Conservation (phyloP, 2,888 invertebrate species). For the Pandemis corylana region DNA sequence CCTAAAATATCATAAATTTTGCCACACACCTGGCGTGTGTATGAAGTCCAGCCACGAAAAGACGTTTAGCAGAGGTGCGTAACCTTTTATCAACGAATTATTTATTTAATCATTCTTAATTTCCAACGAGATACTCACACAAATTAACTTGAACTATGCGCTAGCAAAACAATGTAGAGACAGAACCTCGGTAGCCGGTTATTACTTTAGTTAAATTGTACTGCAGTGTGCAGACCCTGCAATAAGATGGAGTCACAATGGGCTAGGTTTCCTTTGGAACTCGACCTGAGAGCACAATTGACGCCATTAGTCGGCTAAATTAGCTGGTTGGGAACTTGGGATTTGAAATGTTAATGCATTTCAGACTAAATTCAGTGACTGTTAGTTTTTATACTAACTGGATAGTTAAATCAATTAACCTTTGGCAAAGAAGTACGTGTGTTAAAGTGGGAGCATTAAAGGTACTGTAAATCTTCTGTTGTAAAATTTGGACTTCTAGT, state of each 20-base stretch:
- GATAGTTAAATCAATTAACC: background rate
- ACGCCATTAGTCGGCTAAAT: conserved; percentile 1
- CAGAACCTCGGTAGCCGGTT: background rate
- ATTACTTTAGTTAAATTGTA: conserved; percentile 5
- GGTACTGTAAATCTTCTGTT: background rate
- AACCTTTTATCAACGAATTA: background rate
- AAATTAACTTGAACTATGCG: background rate
- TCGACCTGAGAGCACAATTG: conserved; percentile 12
- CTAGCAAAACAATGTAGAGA: conserved; percentile 11
- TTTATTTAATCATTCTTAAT: background rate
- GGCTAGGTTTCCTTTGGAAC: conserved; percentile 9
- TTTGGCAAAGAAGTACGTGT: background rate
- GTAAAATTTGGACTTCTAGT: too few relatives aligned
- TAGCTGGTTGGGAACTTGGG: conserved; percentile 3
- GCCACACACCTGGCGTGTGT: too few relatives aligned
- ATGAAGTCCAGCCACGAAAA: background rate
- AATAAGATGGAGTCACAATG: conserved; percentile 13
- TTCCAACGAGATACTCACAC: background rate
- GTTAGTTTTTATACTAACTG: background rate
- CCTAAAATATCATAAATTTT: too few relatives aligned
- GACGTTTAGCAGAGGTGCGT: background rate
- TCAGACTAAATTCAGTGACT: background rate
- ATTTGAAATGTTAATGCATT: conserved; percentile 4
- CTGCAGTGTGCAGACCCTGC: conserved; percentile 8
- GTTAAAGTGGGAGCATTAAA: background rate